Evolutionary conservation across 2,113 vertebrate genomes (phyloP).

Genomic region (Martes martes): DNA sequence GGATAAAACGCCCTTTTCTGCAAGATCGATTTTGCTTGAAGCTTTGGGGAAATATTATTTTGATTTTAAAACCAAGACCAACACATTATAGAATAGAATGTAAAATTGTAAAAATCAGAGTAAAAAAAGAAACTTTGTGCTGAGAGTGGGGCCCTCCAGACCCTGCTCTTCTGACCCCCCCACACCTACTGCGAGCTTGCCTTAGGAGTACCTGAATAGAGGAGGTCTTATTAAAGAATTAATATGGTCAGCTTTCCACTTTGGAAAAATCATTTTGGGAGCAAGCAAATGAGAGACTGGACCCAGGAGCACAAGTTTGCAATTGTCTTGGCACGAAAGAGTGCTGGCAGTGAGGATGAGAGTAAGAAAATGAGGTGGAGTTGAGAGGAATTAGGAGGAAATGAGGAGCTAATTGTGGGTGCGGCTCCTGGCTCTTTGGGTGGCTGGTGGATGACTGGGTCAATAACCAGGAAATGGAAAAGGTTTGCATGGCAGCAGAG

Average conservation of each 20-base stretch:
- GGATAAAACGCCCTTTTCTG: neutral
- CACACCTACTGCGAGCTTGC: neutral
- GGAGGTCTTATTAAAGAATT: neutral
- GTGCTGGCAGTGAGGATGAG: neutral
- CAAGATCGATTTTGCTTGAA: neutral
- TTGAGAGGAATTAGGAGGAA: neutral
- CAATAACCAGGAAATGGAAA: neutral
- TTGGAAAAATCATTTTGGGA: conserved; percentile 22
- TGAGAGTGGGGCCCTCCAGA: neutral
- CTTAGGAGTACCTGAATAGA: neutral
- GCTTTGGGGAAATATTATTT: neutral
- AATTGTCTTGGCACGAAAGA: neutral
- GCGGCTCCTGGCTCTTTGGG: neutral
- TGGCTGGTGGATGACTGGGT: neutral
- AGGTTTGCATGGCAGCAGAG: neutral
- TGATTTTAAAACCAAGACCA: conserved; percentile 28
- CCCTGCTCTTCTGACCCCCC: neutral
- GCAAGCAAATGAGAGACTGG: neutral
- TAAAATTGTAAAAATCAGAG: neutral
- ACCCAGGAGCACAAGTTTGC: neutral
- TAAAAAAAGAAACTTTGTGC: neutral
- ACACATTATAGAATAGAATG: neutral
- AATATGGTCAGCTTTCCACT: neutral
- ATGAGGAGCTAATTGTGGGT: neutral
- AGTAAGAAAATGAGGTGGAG: neutral